A percentile compares a stretch with the other conserved stretches of the same genome.
Conservation (phyloP, 2,888 invertebrate species). For the Allolobophora icterica region DNA sequence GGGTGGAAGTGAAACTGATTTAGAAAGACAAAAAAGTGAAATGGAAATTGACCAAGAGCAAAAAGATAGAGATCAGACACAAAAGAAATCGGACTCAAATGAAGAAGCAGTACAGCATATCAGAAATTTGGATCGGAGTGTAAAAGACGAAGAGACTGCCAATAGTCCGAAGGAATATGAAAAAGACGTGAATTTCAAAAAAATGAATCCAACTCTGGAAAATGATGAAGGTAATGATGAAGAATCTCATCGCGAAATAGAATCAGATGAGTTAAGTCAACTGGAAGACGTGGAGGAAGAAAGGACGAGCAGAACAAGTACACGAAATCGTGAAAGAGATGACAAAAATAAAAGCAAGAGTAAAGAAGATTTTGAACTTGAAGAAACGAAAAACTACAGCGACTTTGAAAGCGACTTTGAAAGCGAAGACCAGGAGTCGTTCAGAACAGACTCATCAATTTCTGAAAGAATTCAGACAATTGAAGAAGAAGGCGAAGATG, state of each 20-base stretch:
- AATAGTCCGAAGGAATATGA: not conserved
- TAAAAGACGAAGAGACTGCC: not conserved
- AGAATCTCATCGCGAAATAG: not conserved
- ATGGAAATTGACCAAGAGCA: not conserved
- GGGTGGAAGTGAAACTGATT: not conserved
- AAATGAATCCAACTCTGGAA: not conserved
- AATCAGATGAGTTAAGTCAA: not conserved
- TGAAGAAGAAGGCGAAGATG: not conserved
- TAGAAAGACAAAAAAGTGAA: not conserved
- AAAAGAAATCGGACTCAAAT: not conserved
- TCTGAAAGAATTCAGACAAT: not conserved
- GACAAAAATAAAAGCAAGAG: not conserved
- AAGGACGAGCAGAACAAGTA: not conserved
- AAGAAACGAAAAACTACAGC: not conserved
- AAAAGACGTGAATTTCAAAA: too few relatives aligned
- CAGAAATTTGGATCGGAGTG: not conserved
- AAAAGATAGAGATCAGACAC: not conserved
- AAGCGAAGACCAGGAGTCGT: not conserved
- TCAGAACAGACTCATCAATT: not conserved
- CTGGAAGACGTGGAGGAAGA: not conserved
- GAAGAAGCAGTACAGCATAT: not conserved
- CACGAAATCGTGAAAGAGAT: not conserved
- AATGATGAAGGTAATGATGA: not conserved
- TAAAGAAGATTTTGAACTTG: not conserved
- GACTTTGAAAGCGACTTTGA: conserved; percentile 2